These are phyloP conservation scores for Cryptus viduatorius DNA, from an alignment of 2,888 invertebrate genomes.

Conservation along the genomic window DNA sequence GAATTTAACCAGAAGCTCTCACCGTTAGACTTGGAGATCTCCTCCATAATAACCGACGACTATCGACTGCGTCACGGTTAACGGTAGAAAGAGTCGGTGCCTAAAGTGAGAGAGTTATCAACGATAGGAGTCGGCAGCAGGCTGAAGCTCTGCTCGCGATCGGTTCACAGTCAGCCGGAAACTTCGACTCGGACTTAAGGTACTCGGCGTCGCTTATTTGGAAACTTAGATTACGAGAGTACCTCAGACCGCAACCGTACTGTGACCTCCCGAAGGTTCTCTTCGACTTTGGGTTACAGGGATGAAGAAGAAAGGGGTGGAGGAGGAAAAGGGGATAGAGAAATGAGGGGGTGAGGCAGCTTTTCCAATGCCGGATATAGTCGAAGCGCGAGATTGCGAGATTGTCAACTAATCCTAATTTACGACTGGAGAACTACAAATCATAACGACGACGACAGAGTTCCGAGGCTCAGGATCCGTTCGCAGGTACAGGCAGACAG, in stretches of 20 bases:
- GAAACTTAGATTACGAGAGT: conserved; percentile 74
- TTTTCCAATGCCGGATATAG: conserved; percentile 61
- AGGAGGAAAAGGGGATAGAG: too few species aligned
- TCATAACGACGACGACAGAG: conserved; percentile 68
- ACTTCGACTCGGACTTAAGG: conserved; percentile 70
- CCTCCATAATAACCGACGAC: conserved; percentile 60
- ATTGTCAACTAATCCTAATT: conserved; percentile 77
- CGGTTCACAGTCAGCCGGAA: conserved; percentile 65
- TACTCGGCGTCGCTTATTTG: conserved; percentile 53
- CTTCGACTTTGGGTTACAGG: conserved; percentile 12
- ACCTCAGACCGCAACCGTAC: conserved; percentile 3
- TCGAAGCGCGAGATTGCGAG: conserved; percentile 66
- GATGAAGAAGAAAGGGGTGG: background rate
- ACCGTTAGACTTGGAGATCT: conserved; percentile 40
- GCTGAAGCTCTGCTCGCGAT: conserved; percentile 6
- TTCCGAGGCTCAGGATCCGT: background rate
- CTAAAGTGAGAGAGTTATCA: background rate
- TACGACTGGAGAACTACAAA: conserved; percentile 75
- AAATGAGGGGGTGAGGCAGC: conserved; percentile 1
- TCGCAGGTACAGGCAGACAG: background rate
- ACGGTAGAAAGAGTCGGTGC: conserved; percentile 15
- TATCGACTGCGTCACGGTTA: conserved; percentile 2
- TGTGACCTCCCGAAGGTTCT: conserved; percentile 33
- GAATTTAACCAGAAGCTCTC: conserved; percentile 45
- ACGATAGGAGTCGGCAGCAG: background rate